Conservation (phyloP, 2,797 vertebrate species). For the Thalassophryne amazonica region DNA sequence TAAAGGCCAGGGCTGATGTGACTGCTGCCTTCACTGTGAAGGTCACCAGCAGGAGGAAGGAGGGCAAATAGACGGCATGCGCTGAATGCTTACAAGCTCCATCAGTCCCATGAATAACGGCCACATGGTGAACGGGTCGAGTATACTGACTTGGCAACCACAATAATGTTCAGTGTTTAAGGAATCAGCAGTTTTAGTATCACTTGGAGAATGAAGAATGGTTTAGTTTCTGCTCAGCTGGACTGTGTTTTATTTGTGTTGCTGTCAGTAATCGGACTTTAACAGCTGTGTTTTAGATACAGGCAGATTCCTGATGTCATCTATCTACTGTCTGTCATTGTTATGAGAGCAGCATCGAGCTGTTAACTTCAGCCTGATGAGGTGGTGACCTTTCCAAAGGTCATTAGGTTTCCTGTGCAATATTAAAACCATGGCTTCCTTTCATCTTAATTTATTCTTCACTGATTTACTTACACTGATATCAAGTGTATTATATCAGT, state of each 20-base stretch:
- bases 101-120: constrained; percentile 16
- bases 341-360: not conserved
- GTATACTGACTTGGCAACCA: constrained; percentile 63
- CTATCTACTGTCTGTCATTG: constrained; percentile 8
- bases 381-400: constrained; percentile 6
- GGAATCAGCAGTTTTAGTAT: constrained; percentile 59
- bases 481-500: too few species aligned
- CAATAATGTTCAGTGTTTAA: constrained; percentile 59
- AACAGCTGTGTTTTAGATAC: too few species aligned
- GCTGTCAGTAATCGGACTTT: too few species aligned
- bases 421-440: constrained; percentile 8
- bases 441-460: not conserved
- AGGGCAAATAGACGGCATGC: constrained; percentile 35
- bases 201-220: constrained; percentile 8
- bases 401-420: not conserved
- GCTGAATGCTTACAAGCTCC: constrained; percentile 52
- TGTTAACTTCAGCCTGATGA: constrained; percentile 22
- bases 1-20: constrained; percentile 68
- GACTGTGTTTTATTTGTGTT: constrained; percentile 8
- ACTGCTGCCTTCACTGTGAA: constrained; percentile 61
- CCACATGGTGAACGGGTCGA: not conserved
- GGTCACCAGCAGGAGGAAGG: constrained; percentile 52
- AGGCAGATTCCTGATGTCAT: constrained; percentile 22
- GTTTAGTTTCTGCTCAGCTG: constrained; percentile 15
- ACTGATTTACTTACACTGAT: too few species aligned